Base-by-base conservation (phyloP, 1,140 invertebrate species). In the Calosoma granatense region DNA sequence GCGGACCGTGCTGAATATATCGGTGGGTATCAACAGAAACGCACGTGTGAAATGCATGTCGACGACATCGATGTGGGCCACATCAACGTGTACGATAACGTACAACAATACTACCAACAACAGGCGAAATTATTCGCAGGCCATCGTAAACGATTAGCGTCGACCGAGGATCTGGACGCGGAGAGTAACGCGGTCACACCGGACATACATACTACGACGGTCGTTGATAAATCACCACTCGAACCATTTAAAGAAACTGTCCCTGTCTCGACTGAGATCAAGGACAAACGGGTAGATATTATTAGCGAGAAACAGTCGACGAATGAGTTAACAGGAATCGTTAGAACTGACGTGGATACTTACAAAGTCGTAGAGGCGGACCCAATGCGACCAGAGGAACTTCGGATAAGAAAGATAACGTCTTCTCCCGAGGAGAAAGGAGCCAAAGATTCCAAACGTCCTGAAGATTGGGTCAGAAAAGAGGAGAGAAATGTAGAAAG, bases 391-490 rank as follows among this genome's bases (percentile, higher is more conserved):
- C 67, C 66, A 17, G 65, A 53, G 9, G 60, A 64, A 20, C 61
- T 70, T 23, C 57, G 61, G 22, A 61, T 71, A 17, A 47, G 39
- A 20, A 60, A 58, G 54, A 47, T 56, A 22, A 66, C 63, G 22
- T 65, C 65, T 6, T 73, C 73, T 12, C 71, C 71, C 4, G 72
- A 72, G 58, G 74, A 76, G 57, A 75, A 76, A 61, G 74, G 73
- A 26, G 67, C 65, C 51, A 71, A 72, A 59, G 73, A 75, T 61
- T 74, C 72, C 9, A 74, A 74, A 59, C 66, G 63, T 60, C 65
- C 70, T 6, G 74, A 76, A 65, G 70, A 74, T 61, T 70, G 65
- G 68, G 67, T 70, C 59, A 22, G 69, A 51, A 70, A 72, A 57
- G 69, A 69, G 57, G 64, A 60, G 62, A 71, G 63, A 63, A 61